Percentiles rank a stretch among this genome's conserved stretches.
phyloP scores from a whole-genome alignment of 2,888 invertebrate species.

The Octonoba sinensis region DNA sequence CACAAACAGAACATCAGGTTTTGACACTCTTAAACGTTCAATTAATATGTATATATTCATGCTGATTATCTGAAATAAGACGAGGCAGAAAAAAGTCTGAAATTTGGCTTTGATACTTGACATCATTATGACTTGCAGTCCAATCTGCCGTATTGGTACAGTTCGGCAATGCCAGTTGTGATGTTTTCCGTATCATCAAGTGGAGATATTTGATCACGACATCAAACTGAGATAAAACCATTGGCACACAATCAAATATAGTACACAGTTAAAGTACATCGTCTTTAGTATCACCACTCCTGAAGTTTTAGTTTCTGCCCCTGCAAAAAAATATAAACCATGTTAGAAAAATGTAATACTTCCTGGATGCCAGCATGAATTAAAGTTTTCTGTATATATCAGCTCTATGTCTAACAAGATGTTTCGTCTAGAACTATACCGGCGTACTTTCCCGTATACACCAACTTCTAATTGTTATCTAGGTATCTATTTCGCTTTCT shows the following conservation, averaged over 20 bases:
- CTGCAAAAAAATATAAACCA: conserved; percentile 20
- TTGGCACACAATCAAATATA: conserved; percentile 49
- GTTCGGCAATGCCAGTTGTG: not conserved
- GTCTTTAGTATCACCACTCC: not conserved
- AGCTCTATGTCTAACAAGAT: too few species aligned
- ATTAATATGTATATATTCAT: conserved; percentile 2
- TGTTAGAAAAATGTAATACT: not conserved
- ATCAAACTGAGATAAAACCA: conserved; percentile 25
- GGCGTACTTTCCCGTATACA: too few species aligned
- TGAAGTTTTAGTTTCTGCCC: conserved; percentile 21
- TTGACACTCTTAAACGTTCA: conserved; percentile 7
- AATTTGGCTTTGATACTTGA: conserved; percentile 36
- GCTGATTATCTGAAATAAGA: conserved; percentile 57
- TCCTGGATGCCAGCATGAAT: not conserved
- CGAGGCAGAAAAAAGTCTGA: conserved; percentile 47
- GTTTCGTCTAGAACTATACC: too few species aligned
- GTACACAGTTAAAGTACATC: conserved; percentile 11
- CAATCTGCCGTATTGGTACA: not conserved
- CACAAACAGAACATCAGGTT: conserved; percentile 10
- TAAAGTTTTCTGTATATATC: too few species aligned
- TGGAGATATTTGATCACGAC: conserved; percentile 28
- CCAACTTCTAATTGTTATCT: too few species aligned
- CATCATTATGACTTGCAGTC: conserved; percentile 1
- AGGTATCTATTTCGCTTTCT: too few species aligned
- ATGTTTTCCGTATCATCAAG: not conserved